phyloP scores from a whole-genome alignment of 2,888 invertebrate genomes.

The Zaprionus obscuricornis region DNA sequence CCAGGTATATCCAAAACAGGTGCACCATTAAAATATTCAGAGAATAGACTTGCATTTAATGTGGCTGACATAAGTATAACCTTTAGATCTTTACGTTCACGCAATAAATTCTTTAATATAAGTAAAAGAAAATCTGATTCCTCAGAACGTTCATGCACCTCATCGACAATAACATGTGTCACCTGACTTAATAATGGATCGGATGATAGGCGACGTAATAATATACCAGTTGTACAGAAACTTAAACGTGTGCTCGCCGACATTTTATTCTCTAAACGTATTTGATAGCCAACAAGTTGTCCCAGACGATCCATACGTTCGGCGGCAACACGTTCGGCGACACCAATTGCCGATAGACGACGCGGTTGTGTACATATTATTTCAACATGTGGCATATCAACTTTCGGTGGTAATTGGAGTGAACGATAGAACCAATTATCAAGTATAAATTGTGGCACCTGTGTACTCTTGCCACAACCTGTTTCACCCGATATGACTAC shows the following conservation, averaged over 20 bases:
- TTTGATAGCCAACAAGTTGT: conserved; percentile 87
- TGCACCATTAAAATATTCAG: conserved; percentile 90
- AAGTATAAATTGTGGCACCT: conserved; percentile 97
- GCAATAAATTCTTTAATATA: conserved; percentile 90
- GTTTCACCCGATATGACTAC: conserved; percentile 92
- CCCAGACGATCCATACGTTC: conserved; percentile 90
- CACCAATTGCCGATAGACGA: conserved; percentile 94
- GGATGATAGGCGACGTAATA: conserved; percentile 91
- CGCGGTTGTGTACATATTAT: conserved; percentile 97
- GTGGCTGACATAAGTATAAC: conserved; percentile 97
- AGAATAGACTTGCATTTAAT: conserved; percentile 92
- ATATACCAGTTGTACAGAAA: conserved; percentile 97
- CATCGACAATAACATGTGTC: conserved; percentile 94
- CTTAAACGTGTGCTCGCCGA: conserved; percentile 91
- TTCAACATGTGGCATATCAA: conserved; percentile 88
- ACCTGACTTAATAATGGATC: conserved; percentile 90
- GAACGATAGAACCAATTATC: conserved; percentile 90
- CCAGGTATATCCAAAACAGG: conserved; percentile 93
- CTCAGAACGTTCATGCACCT: conserved; percentile 96
- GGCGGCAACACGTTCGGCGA: conserved; percentile 94
- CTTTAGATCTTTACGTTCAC: conserved; percentile 89
- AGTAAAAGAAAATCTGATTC: conserved; percentile 95
- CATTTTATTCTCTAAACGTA: conserved; percentile 90
- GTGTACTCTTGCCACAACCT: conserved; percentile 92
- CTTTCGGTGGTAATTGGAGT: conserved; percentile 70